Evolutionary conservation across 2,113 vertebrate species (phyloP).

Genomic region (Takifugu bimaculatus): DNA sequence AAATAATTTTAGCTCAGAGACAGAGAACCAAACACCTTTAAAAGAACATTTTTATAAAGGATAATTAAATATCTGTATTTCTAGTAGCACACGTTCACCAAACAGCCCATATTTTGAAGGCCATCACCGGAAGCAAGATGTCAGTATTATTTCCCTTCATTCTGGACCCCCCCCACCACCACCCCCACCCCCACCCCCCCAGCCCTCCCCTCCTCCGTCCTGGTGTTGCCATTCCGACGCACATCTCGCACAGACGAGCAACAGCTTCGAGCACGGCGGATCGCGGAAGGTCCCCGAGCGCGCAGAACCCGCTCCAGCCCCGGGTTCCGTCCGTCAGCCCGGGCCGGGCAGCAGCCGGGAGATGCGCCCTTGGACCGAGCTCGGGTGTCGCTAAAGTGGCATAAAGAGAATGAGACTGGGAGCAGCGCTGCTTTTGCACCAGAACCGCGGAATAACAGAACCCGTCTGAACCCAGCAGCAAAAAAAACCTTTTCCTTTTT

Average conservation of each 20-base stretch:
- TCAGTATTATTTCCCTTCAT: background rate
- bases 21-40: no score
- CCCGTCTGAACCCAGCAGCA: slow-evolving; percentile 19
- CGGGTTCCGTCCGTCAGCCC: background rate
- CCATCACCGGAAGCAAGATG: background rate
- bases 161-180: slow-evolving; percentile 12
- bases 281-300: slow-evolving; percentile 5
- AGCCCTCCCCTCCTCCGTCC: slow-evolving; percentile 37
- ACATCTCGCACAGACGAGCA: slow-evolving; percentile 68
- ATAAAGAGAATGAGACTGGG: slow-evolving; percentile 40
- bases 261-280: slow-evolving; percentile 60
- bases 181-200: slow-evolving; percentile 21
- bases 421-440: slow-evolving; percentile 20
- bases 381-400: slow-evolving; percentile 39
- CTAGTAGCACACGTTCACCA: no score
- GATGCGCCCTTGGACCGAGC: slow-evolving; percentile 51
- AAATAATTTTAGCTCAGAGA: no score
- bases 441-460: slow-evolving; percentile 28
- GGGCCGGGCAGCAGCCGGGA: slow-evolving; percentile 7
- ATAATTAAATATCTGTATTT: no score
- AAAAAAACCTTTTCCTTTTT: slow-evolving; percentile 1
- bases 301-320: background rate
- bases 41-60: no score
- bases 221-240: slow-evolving; percentile 71
- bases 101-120: background rate